Percentiles rank a stretch among this genome's conserved stretches.
These are phyloP conservation scores for Akabosia matsudoensis DNA, from an alignment of 1,140 invertebrate genomes.

Conservation along the genomic window DNA sequence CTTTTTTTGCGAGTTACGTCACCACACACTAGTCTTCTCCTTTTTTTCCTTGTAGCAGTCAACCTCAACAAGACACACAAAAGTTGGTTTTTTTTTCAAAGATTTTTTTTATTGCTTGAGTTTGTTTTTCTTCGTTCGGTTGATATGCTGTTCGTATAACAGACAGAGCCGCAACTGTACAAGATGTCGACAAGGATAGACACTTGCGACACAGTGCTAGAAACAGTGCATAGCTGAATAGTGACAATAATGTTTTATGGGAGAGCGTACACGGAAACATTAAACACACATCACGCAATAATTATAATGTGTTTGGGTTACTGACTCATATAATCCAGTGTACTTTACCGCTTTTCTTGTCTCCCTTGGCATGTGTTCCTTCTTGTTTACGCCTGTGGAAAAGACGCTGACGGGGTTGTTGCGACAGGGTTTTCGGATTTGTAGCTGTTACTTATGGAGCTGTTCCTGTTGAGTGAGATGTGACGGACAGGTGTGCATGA, in stretches of 20 bases:
- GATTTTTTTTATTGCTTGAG: not conserved
- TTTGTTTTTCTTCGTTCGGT: not conserved
- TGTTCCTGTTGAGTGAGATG: slow-evolving; percentile 4
- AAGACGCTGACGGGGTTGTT: not conserved
- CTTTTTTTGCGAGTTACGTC: no score
- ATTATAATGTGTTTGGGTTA: not conserved
- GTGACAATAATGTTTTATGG: not conserved
- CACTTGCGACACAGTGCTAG: not conserved
- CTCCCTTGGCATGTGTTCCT: not conserved
- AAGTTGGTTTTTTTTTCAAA: not conserved
- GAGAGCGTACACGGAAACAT: not conserved
- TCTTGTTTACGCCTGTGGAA: not conserved
- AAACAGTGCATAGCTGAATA: not conserved
- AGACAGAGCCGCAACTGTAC: no score
- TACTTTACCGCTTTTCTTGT: not conserved
- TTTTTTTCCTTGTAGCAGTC: not conserved
- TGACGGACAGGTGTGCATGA: slow-evolving; percentile 15
- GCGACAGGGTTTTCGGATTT: not conserved
- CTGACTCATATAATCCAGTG: not conserved
- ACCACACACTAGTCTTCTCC: not conserved
- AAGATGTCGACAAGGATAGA: no score
- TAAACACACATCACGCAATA: not conserved
- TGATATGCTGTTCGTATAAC: not conserved
- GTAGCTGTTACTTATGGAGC: not conserved
- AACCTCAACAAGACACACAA: not conserved